Conservation (phyloP, 2,888 invertebrate species). For the Philopedon plagiatum region DNA sequence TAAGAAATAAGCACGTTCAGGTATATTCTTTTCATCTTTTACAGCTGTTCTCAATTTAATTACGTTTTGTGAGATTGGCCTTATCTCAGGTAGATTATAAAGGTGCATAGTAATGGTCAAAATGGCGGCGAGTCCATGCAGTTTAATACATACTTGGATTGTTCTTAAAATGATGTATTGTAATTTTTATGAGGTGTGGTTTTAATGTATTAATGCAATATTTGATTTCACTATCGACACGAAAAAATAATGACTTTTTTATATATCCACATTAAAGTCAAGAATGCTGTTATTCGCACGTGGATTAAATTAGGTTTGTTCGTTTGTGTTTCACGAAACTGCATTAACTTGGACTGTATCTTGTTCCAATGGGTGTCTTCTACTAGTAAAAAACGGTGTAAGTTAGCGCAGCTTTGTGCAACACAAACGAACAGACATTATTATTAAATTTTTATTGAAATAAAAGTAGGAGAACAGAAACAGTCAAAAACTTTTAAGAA, state of each 20-base stretch:
- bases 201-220: background rate
- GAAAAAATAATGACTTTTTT: background rate
- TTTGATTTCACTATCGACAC: background rate
- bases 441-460: too few species aligned
- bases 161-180: conserved; percentile 9
- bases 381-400: too few species aligned
- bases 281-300: too few species aligned
- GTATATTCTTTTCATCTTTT: conserved; percentile 44
- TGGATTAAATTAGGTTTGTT: too few species aligned
- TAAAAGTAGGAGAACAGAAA: too few species aligned
- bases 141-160: conserved; percentile 2
- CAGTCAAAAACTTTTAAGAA: too few species aligned
- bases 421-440: too few species aligned
- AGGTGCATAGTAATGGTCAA: conserved; percentile 23
- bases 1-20: conserved; percentile 39
- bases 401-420: too few species aligned
- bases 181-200: background rate
- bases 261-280: background rate
- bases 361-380: too few species aligned
- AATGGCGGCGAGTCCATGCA: conserved; percentile 7
- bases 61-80: conserved; percentile 31
- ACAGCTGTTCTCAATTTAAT: conserved; percentile 36
- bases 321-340: too few species aligned
- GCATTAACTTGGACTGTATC: too few species aligned
- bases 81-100: conserved; percentile 36